phyloP scores from a whole-genome alignment of 2,113 vertebrate genomes.

The Odocoileus virginianus region DNA sequence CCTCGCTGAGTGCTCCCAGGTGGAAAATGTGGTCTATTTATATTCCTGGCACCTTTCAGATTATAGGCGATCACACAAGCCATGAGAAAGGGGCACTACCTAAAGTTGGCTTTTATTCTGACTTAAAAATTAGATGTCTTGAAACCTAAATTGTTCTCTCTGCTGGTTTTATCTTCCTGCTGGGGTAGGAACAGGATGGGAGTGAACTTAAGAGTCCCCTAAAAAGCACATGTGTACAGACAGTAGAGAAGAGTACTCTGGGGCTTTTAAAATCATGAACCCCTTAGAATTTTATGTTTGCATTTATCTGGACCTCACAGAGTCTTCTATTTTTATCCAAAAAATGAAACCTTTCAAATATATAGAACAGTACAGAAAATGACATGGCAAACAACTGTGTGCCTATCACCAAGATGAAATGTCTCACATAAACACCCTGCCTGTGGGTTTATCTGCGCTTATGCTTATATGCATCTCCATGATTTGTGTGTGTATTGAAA shows the following conservation, averaged over 20 bases:
- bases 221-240: neutral
- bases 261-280: neutral
- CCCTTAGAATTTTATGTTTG: slow-evolving; percentile 19
- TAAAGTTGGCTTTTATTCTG: slow-evolving; percentile 16
- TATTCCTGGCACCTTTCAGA: slow-evolving; percentile 6
- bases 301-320: neutral
- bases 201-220: neutral
- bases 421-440: neutral
- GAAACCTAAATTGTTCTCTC: neutral
- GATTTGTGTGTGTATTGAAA: neutral
- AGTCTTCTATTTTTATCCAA: neutral
- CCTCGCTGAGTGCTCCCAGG: neutral
- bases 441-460: slow-evolving; percentile 5
- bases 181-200: neutral
- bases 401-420: neutral
- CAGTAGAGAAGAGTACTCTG: neutral
- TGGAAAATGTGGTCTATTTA: neutral
- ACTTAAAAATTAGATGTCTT: slow-evolving; percentile 6
- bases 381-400: neutral
- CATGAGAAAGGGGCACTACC: neutral
- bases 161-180: neutral
- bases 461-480: neutral
- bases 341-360: neutral
- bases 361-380: neutral
- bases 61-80: neutral